Evolutionary conservation across 2,888 invertebrate genomes (phyloP).

Genomic region (Acrocera orbiculus): DNA sequence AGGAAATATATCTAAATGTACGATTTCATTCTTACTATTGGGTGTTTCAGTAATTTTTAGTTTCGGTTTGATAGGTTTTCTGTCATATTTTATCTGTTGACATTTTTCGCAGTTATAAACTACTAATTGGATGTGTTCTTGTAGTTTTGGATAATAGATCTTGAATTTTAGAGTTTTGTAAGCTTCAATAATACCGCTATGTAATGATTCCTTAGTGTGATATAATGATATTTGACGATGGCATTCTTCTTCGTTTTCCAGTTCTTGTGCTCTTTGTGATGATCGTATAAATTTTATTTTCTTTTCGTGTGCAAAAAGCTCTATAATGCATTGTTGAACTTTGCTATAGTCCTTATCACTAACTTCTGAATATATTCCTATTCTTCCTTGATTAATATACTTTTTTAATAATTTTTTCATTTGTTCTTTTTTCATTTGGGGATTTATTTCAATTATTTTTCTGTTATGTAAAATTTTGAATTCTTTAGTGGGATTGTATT

Average conservation of each 20-base stretch:
- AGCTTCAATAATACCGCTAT: conserved; percentile 9
- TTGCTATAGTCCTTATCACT: conserved; percentile 7
- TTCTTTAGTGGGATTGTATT: no score
- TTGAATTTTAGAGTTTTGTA: conserved; percentile 9
- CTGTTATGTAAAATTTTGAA: neutral
- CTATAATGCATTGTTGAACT: conserved; percentile 8
- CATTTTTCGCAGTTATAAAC: conserved; percentile 8
- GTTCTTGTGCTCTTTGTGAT: conserved; percentile 6
- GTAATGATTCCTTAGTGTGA: conserved; percentile 11
- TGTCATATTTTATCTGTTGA: conserved; percentile 2
- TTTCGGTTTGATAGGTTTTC: neutral
- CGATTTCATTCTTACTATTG: neutral
- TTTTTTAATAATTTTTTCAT: neutral
- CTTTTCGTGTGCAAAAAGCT: conserved; percentile 4
- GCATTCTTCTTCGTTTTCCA: conserved; percentile 7
- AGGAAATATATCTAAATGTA: conserved; percentile 4
- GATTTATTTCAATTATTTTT: neutral
- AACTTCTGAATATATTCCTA: conserved; percentile 5
- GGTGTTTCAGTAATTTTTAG: conserved; percentile 2
- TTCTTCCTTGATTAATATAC: neutral
- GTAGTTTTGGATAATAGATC: conserved; percentile 10
- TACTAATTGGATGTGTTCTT: conserved; percentile 7
- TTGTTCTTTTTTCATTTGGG: neutral
- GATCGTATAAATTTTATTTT: conserved; percentile 6
- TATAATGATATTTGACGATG: conserved; percentile 9